A percentile compares a stretch with the other conserved stretches of the same genome.
Conservation (phyloP, 2,888 invertebrate species). For the Tetranychus truncatus region DNA sequence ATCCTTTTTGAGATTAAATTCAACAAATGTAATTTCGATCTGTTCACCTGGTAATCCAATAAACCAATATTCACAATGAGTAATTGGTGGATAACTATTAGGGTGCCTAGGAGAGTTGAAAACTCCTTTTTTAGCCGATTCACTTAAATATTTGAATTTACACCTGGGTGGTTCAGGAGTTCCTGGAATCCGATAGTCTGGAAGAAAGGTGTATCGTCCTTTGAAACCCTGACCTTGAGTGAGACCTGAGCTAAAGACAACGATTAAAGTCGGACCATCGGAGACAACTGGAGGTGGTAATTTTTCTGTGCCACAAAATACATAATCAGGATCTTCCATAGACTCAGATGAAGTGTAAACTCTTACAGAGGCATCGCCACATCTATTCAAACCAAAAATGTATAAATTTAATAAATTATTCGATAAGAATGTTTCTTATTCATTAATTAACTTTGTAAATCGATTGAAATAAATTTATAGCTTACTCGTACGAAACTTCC, state of each 20-base stretch:
- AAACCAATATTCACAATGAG: constrained; percentile 81
- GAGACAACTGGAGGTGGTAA: constrained; percentile 56
- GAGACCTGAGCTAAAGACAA: constrained; percentile 83
- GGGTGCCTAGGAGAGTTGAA: constrained; percentile 87
- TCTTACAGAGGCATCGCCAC: constrained; percentile 17
- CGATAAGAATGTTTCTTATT: background rate
- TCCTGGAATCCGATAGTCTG: constrained; percentile 33
- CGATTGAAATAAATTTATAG: background rate
- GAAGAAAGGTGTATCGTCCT: constrained; percentile 64
- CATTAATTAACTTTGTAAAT: background rate
- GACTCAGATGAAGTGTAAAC: constrained; percentile 41
- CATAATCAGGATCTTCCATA: constrained; percentile 79
- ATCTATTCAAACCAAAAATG: background rate
- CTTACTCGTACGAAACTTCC: background rate
- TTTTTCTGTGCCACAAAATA: constrained; percentile 65
- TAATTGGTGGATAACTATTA: constrained; percentile 84
- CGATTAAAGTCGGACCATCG: constrained; percentile 74
- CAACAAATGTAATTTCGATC: constrained; percentile 50
- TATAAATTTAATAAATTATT: background rate
- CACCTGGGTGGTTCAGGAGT: constrained; percentile 83
- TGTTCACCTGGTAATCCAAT: constrained; percentile 44
- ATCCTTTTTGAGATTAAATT: constrained; percentile 26
- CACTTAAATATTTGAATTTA: constrained; percentile 72
- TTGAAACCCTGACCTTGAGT: constrained; percentile 76
- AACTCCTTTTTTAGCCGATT: constrained; percentile 62